Conservation (phyloP, 2,888 invertebrate species). For the Lapara coniferarum region DNA sequence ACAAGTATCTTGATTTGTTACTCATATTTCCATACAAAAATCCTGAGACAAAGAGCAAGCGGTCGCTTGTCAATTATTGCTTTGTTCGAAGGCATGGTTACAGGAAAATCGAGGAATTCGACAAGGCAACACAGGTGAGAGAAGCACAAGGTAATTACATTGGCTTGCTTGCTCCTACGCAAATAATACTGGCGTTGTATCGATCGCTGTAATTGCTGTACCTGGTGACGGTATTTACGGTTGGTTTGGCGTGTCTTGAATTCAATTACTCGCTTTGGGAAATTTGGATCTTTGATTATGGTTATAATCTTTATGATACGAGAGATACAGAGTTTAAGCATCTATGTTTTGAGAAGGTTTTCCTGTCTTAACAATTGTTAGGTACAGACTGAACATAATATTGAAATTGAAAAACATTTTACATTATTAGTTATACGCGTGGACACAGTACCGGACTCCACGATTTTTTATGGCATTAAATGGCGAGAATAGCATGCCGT, state of each 20-base stretch:
- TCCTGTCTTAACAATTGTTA: too few species aligned
- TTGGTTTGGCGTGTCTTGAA: constrained; percentile 13
- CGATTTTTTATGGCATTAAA: too few species aligned
- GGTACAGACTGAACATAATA: too few species aligned
- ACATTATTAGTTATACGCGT: too few species aligned
- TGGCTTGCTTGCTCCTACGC: constrained; percentile 46
- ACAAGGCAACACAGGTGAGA: constrained; percentile 31
- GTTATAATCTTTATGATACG: background rate
- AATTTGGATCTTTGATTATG: constrained; percentile 17
- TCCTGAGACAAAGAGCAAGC: background rate
- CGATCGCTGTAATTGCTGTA: constrained; percentile 21
- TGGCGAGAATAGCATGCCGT: too few species aligned
- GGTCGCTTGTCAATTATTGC: constrained; percentile 3
- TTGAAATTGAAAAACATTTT: too few species aligned
- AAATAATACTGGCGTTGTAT: constrained; percentile 24
- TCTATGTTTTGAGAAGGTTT: too few species aligned
- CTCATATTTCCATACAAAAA: background rate
- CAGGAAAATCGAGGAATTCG: constrained; percentile 52
- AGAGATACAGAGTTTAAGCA: background rate
- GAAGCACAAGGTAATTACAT: constrained; percentile 49
- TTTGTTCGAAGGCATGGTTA: constrained; percentile 25
- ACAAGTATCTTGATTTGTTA: background rate
- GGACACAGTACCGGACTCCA: too few species aligned
- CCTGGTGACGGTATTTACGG: constrained; percentile 14
- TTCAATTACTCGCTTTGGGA: constrained; percentile 14